A percentile compares a stretch with the other conserved stretches of the same genome.
phyloP scores from a whole-genome alignment of 35 echinoderm and acorn worm genomes.

The Lytechinus variegatus region DNA sequence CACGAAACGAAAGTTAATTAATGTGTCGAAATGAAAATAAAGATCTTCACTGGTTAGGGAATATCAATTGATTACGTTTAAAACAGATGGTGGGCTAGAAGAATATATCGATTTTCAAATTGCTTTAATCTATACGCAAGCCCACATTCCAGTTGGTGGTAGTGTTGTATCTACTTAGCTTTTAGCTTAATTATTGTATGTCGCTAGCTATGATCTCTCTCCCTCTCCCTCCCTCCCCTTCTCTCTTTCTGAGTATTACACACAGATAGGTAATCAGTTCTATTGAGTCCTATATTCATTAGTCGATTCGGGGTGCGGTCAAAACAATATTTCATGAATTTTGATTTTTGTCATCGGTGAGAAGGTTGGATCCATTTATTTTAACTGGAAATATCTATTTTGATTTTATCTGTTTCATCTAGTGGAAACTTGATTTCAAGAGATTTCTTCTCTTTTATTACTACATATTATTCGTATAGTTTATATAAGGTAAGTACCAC shows the following conservation, averaged over 20 bases:
- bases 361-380: too few relatives aligned
- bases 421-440: background rate
- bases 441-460: background rate
- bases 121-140: background rate
- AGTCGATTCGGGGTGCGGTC: background rate
- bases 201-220: background rate
- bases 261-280: background rate
- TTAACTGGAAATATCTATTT: background rate
- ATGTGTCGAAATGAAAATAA: too few relatives aligned
- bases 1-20: too few relatives aligned
- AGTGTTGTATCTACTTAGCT: background rate
- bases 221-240: too few relatives aligned
- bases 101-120: background rate
- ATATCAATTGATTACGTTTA: background rate
- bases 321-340: background rate
- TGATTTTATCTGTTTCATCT: background rate
- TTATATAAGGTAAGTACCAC: background rate
- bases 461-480: background rate
- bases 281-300: background rate
- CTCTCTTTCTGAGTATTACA: background rate
- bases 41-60: background rate
- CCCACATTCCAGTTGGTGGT: background rate
- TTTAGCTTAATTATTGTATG: background rate
- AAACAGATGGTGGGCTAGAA: background rate
- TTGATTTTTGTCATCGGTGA: background rate